These are phyloP conservation scores for Cepphus grylle DNA, from an alignment of 2,113 vertebrate genomes.

Conservation along the genomic window DNA sequence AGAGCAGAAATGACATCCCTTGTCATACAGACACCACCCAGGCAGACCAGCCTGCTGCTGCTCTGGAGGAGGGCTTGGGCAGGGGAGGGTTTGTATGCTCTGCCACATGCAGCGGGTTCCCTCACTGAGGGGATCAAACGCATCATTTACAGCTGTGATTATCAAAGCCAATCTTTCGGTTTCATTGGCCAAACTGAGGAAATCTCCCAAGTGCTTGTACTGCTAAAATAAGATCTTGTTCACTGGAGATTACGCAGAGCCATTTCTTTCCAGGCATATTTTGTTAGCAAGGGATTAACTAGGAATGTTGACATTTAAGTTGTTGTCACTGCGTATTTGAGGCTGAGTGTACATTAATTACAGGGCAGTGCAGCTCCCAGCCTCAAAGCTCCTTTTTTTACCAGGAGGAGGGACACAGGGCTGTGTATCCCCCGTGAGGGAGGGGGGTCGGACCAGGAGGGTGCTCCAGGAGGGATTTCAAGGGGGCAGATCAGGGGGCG, in stretches of 20 bases:
- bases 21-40: neutral
- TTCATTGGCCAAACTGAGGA: neutral
- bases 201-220: conserved; percentile 10
- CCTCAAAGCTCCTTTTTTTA: neutral
- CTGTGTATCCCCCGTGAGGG: fast-evolving
- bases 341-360: conserved; percentile 42
- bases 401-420: neutral
- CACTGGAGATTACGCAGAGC: conserved; percentile 24
- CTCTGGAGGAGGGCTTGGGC: neutral
- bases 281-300: conserved; percentile 56
- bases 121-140: neutral
- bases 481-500: neutral
- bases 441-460: fast-evolving
- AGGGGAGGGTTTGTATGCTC: neutral
- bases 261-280: conserved; percentile 40
- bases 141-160: conserved; percentile 24
- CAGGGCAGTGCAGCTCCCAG: neutral
- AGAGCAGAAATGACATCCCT: conserved; percentile 18
- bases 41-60: conserved; percentile 15
- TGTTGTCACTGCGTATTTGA: conserved; percentile 44
- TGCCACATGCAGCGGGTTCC: neutral
- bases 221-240: conserved; percentile 50
- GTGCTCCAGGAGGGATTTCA: neutral
- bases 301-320: conserved; percentile 60
- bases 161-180: conserved; percentile 30